These are phyloP conservation scores for Cryptocheilus praepositus DNA, from an alignment of 2,888 invertebrate genomes.

Conservation along the genomic window DNA sequence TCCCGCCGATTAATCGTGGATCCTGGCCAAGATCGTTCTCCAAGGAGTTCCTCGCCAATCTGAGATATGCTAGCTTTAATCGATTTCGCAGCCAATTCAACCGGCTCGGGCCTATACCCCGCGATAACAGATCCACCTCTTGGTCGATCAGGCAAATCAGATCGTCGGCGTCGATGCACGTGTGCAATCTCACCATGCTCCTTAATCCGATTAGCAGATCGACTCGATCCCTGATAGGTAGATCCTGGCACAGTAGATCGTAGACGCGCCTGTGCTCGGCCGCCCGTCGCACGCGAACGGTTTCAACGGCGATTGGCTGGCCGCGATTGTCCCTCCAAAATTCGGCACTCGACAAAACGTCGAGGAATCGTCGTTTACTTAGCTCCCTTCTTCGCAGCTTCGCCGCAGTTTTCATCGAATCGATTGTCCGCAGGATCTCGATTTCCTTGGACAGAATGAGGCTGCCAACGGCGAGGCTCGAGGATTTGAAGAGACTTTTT, in stretches of 20 bases:
- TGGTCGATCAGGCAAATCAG: constrained; percentile 82
- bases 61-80: constrained; percentile 68
- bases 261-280: constrained; percentile 85
- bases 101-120: constrained; percentile 79
- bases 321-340: constrained; percentile 86
- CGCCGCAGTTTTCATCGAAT: constrained; percentile 80
- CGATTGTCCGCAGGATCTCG: constrained; percentile 82
- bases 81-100: constrained; percentile 82
- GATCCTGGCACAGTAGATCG: constrained; percentile 78
- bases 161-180: constrained; percentile 78
- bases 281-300: constrained; percentile 86
- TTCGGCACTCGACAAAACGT: constrained; percentile 83
- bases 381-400: constrained; percentile 79
- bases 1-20: not conserved
- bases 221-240: constrained; percentile 80
- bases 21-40: not conserved
- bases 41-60: constrained; percentile 31
- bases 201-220: constrained; percentile 83
- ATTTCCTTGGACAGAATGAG: constrained; percentile 86
- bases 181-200: constrained; percentile 79
- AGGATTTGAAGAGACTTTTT: constrained; percentile 17
- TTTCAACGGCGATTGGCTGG: constrained; percentile 86
- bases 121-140: constrained; percentile 82
- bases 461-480: constrained; percentile 82
- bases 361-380: constrained; percentile 80